Base-by-base conservation (phyloP, 1,140 invertebrate genomes). In the Colletes latitarsis region DNA sequence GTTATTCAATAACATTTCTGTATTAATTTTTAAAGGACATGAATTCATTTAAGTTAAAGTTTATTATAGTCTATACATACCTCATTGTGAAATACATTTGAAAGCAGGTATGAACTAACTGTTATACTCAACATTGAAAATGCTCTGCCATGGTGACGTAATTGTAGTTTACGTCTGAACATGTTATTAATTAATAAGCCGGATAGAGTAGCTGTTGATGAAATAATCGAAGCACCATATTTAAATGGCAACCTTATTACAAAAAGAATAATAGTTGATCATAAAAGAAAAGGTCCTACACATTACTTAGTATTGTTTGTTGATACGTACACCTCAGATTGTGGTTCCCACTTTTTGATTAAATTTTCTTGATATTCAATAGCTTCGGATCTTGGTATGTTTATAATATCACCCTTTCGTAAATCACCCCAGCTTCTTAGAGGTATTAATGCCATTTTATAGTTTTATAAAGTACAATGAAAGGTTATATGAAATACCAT, bases 141-240 rank as follows among this genome's bases (percentile, higher is more conserved):
- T 4, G 77, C 0, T 8, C 46, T 3, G 6, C 90, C 91, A 39
- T 83, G 63, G n/a, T 15, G 14, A 8, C 67, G 64, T 43, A 93
- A 68, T 73, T 90, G 91, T 3, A 92, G 62, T 83, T 83, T 89
- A 12, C n/a, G 66, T 78, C 92, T 89, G 62, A 90, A 90, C 14
- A 82, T 69, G 0, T 1, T 4, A 74, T 90, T 92, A 53, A 93
- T 76, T 6, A 82, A 53, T 17, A 84, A 9, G 46, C 80, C 86
- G 8, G 81, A 64, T 0, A 79, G 0, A 55, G 57, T 17, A 4
- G 80, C 41, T 1, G 43, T 6, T 39, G 4, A 9, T 19, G 39
- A 49, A 14, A 90, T n/a, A 8, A 79, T 10, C 21, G n/a, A 15
- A 0, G 67, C 0, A 60, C 90, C 89, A 67, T 77, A 60, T 58